Evolutionary conservation across 1,140 invertebrate species (phyloP), one percentile per base, ranked within the genome.

Genomic region (Listronotus oregonensis): DNA sequence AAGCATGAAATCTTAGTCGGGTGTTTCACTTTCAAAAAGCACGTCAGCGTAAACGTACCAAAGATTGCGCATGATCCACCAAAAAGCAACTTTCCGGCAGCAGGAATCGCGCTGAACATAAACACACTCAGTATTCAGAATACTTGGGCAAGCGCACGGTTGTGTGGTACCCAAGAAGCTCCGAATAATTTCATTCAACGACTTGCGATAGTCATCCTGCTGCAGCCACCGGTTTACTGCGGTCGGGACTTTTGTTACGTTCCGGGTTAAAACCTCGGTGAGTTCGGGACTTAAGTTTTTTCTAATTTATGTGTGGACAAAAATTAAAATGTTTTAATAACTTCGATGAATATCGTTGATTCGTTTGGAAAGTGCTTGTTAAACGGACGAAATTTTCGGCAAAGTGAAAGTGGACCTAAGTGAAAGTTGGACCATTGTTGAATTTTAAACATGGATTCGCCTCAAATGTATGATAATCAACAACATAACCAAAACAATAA

Each of bases 401-500:
- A 72, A 60, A 72, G 71, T 73, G 73, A 76, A 76, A 75, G 73
- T 75, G 65, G 68, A 64, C 57, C 47, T 52, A 47, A 70, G 75
- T 75, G 75, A 75, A 76, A 75, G 75, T 75, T 64, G 50, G 40
- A 4, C 58, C 17, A 37, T 50, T 56, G 51, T 49, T 59, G 58
- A 44, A 63, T 60, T 31, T 40, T 37, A 71, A 79, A 83, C 71
- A 88, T 88, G 86, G 87, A 88, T 81, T 87, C 87, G 75, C 86
- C 87, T 47, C 87, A 88, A 80, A 88, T 88, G 87, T 88, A 88
- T 81, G 87, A 88, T 74, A 82, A 78, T 71, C 78, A 73, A 73
- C 80, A 77, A 73, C 78, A 81, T 80, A 71, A 76, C 78, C 76
- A 77, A 70, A 69, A 64, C 66, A 74, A 71, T 64, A 71, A 60